Evolutionary conservation across 2,797 vertebrate genomes (phyloP).

Genomic region (Squalus acanthias): DNA sequence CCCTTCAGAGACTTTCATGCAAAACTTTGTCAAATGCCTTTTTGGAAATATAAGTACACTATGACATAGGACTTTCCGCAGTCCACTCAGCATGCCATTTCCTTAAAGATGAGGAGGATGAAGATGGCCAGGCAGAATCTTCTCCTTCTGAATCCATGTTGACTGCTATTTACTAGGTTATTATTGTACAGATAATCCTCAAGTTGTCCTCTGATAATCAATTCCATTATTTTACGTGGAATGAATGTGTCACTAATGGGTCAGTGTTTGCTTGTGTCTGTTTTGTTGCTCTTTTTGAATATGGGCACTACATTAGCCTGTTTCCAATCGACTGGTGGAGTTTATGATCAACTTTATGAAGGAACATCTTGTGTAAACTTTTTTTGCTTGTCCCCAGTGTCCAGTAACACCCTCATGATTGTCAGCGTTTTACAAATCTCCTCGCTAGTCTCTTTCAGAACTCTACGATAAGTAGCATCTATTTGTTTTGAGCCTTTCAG

Average conservation of each 20-base stretch:
- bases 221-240: not conserved
- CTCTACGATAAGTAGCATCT: too few species aligned
- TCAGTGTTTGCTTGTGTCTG: not conserved
- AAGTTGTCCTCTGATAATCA: not conserved
- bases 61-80: not conserved
- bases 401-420: too few species aligned
- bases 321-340: too few species aligned
- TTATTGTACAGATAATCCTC: not conserved
- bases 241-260: not conserved
- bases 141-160: not conserved
- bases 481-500: too few species aligned
- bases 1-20: not conserved
- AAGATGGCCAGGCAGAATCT: not conserved
- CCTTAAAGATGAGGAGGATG: not conserved
- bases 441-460: too few species aligned
- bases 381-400: too few species aligned
- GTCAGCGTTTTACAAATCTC: too few species aligned
- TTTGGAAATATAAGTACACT: not conserved
- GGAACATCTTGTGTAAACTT: too few species aligned
- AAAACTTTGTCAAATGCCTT: too few species aligned
- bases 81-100: not conserved
- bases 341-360: too few species aligned
- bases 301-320: too few species aligned
- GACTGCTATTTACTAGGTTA: not conserved
- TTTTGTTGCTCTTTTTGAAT: too few species aligned